Percentiles rank a stretch among this genome's conserved stretches.
phyloP scores from a whole-genome alignment of 1,140 invertebrate genomes.

The Colletes gigas region DNA sequence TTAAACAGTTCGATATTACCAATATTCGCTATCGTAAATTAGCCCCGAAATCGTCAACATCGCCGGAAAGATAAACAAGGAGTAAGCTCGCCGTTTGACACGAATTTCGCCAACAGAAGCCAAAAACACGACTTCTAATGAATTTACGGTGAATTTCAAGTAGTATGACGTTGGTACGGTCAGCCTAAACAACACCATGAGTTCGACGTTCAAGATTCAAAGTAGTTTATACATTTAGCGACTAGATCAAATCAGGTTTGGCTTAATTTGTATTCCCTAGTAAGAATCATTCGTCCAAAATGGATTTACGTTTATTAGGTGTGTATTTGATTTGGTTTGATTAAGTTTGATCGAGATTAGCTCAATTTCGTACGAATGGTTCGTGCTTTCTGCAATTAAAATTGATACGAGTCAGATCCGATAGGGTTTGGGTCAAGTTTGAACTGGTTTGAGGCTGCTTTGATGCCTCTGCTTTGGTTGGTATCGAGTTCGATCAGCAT shows the following conservation, averaged over 20 bases:
- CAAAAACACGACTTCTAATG: neutral
- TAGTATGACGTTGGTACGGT: slow-evolving; percentile 5
- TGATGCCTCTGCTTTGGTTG: no score
- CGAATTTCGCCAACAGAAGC: neutral
- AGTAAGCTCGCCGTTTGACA: neutral
- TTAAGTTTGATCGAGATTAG: neutral
- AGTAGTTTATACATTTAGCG: neutral
- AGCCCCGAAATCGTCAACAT: neutral
- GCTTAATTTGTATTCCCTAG: no score
- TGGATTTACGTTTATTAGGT: neutral
- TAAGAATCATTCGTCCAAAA: no score
- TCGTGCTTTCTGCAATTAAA: no score
- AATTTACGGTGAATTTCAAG: neutral
- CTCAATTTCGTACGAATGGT: no score
- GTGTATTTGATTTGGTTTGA: neutral
- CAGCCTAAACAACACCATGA: neutral
- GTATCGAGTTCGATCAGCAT: no score
- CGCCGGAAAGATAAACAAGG: neutral
- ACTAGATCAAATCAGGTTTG: no score
- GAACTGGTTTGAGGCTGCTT: no score
- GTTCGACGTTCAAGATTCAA: neutral
- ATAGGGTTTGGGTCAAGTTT: no score
- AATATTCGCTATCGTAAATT: neutral
- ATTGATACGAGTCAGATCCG: no score
- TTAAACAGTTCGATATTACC: neutral